Percentiles rank a stretch among this genome's conserved stretches.
These are phyloP conservation scores for Amblyjoppa fuscipennis DNA, from an alignment of 2,888 invertebrate species.

Conservation along the genomic window DNA sequence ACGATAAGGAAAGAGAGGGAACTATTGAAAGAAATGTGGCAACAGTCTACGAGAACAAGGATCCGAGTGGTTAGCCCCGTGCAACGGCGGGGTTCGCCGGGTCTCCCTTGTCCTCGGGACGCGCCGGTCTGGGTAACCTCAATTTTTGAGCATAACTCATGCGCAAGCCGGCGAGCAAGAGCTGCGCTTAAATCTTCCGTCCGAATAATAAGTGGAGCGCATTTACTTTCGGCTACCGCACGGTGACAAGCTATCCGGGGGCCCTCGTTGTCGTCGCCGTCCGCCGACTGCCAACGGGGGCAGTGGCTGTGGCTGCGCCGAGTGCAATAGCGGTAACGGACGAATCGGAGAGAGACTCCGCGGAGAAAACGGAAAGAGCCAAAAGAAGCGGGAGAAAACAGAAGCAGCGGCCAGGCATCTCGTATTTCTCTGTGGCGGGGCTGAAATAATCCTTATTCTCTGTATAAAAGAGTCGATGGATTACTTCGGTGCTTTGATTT, in stretches of 20 bases:
- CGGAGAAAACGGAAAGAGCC: slow-evolving; percentile 59
- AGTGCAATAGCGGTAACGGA: slow-evolving; percentile 58
- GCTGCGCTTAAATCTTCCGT: slow-evolving; percentile 81
- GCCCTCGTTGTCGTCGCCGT: slow-evolving; percentile 68
- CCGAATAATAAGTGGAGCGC: slow-evolving; percentile 81
- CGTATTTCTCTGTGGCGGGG: slow-evolving; percentile 80
- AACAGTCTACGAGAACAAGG: slow-evolving; percentile 13
- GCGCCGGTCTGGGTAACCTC: slow-evolving; percentile 73
- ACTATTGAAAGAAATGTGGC: neutral
- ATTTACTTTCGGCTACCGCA: slow-evolving; percentile 80
- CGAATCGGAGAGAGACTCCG: slow-evolving; percentile 53
- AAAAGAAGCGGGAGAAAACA: slow-evolving; percentile 54
- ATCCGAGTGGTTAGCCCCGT: slow-evolving; percentile 8
- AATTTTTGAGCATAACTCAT: slow-evolving; percentile 82
- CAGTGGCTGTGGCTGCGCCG: slow-evolving; percentile 39
- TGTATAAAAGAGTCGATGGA: slow-evolving; percentile 69
- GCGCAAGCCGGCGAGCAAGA: slow-evolving; percentile 73
- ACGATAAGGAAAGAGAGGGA: slow-evolving; percentile 32
- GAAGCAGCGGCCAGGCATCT: slow-evolving; percentile 55
- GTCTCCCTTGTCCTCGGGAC: slow-evolving; percentile 46
- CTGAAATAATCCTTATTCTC: slow-evolving; percentile 80
- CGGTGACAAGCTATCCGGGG: slow-evolving; percentile 80
- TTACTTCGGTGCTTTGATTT: slow-evolving; percentile 76
- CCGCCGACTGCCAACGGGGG: slow-evolving; percentile 61
- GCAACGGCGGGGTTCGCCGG: neutral